A percentile compares a stretch with the other conserved stretches of the same genome.
These are phyloP conservation scores for Antheraea pernyi DNA, from an alignment of 1,140 invertebrate genomes.

Conservation along the genomic window DNA sequence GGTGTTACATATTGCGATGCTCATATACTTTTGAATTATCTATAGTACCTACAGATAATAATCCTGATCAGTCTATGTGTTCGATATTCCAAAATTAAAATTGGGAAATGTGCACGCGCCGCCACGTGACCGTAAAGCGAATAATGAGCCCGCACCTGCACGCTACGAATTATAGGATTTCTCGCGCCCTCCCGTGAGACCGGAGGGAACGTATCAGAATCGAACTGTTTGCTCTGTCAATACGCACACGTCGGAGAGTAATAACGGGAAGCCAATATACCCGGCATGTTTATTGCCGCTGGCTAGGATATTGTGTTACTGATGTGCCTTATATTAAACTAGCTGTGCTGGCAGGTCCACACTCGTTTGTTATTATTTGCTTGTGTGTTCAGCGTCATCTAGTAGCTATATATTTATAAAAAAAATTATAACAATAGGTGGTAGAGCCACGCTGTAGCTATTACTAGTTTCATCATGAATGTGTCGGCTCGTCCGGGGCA, in stretches of 20 bases:
- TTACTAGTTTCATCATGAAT: too few relatives aligned
- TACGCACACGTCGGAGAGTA: conserved; percentile 43
- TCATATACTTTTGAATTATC: too few relatives aligned
- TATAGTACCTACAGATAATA: too few relatives aligned
- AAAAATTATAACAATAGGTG: too few relatives aligned
- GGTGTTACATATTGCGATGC: too few relatives aligned
- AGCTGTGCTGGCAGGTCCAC: neutral
- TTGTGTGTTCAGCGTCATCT: too few relatives aligned
- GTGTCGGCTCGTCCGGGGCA: too few relatives aligned
- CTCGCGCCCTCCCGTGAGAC: conserved; percentile 76
- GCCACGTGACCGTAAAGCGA: conserved; percentile 65
- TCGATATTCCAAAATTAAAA: conserved; percentile 39
- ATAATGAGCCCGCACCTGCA: conserved; percentile 76
- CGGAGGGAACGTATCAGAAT: conserved; percentile 37
- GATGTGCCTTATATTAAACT: conserved; percentile 16
- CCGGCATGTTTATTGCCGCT: conserved; percentile 31
- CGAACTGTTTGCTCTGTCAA: conserved; percentile 66
- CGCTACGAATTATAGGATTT: conserved; percentile 74
- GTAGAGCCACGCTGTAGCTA: too few relatives aligned
- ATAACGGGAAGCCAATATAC: conserved; percentile 52
- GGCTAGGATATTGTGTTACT: conserved; percentile 12
- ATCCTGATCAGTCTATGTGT: conserved; percentile 22
- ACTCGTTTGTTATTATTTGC: conserved; percentile 8
- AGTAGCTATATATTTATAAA: too few relatives aligned
- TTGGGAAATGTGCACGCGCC: conserved; percentile 52